Percentiles rank a stretch among this genome's conserved stretches.
Conservation (phyloP, 2,888 invertebrate genomes). For the Amphipyra tragopoginis region DNA sequence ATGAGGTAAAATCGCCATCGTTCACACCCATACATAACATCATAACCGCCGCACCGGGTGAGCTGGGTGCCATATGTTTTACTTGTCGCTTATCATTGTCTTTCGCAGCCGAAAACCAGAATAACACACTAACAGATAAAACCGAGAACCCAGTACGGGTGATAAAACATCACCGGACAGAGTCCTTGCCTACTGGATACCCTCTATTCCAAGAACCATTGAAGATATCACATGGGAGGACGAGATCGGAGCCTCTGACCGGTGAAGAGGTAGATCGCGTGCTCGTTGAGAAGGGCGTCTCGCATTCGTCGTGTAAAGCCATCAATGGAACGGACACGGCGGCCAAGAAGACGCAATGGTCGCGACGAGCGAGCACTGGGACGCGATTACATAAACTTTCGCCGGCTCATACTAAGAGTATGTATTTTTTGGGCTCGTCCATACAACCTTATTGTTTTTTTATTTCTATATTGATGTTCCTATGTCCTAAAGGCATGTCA, state of each 20-base stretch:
- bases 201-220: constrained; percentile 78
- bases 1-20: constrained; percentile 52
- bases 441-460: constrained; percentile 30
- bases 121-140: constrained; percentile 86
- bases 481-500: too few species aligned
- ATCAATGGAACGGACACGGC: constrained; percentile 76
- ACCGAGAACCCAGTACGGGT: constrained; percentile 68
- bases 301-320: constrained; percentile 78
- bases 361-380: constrained; percentile 85
- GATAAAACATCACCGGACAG: constrained; percentile 83
- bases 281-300: constrained; percentile 73
- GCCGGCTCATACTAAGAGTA: constrained; percentile 87
- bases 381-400: constrained; percentile 83
- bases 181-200: constrained; percentile 81
- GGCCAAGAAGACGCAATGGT: constrained; percentile 76
- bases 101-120: constrained; percentile 86
- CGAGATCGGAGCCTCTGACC: constrained; percentile 92
- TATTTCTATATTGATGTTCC: constrained; percentile 18
- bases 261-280: constrained; percentile 85
- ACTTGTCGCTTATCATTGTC: constrained; percentile 86
- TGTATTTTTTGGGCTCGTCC: constrained; percentile 72
- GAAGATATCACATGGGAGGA: constrained; percentile 91
- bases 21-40: constrained; percentile 54
- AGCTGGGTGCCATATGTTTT: constrained; percentile 83
- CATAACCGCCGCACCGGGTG: constrained; percentile 78